Percentiles rank a stretch among this genome's conserved stretches.
These are phyloP conservation scores for Diplosoma virens DNA, from an alignment of 23 tunicate genomes.

Conservation along the genomic window DNA sequence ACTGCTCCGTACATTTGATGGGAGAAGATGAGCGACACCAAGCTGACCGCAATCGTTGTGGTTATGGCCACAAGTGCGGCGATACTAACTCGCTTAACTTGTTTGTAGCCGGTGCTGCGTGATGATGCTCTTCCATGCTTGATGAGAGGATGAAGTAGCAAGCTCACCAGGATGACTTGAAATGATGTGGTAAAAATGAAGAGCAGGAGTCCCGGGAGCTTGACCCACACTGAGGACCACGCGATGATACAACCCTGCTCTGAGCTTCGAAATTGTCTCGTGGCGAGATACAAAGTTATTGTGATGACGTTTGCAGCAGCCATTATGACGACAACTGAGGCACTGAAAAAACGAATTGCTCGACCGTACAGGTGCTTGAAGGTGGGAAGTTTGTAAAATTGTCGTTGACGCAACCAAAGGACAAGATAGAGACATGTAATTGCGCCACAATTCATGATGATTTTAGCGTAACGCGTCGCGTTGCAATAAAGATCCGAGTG, in stretches of 20 bases:
- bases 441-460: slow-evolving; percentile 33
- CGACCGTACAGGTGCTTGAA: slow-evolving; percentile 37
- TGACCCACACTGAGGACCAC: slow-evolving; percentile 23
- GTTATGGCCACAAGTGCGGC: slow-evolving; percentile 39
- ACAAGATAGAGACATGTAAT: slow-evolving; percentile 54
- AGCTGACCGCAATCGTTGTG: slow-evolving; percentile 19
- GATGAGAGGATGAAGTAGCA: slow-evolving; percentile 56
- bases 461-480: slow-evolving; percentile 23
- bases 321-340: slow-evolving; percentile 53
- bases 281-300: slow-evolving; percentile 39
- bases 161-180: slow-evolving; percentile 60
- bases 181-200: slow-evolving; percentile 48
- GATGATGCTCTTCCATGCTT: slow-evolving; percentile 34
- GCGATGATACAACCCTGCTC: slow-evolving; percentile 37
- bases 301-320: slow-evolving; percentile 35
- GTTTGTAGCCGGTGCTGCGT: too few relatives aligned
- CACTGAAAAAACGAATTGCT: slow-evolving; percentile 30
- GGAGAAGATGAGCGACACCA: slow-evolving; percentile 29
- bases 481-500: slow-evolving; percentile 28
- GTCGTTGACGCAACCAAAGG: slow-evolving; percentile 74
- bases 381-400: slow-evolving; percentile 44
- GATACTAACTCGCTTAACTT: slow-evolving; percentile 42
- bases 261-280: slow-evolving; percentile 36
- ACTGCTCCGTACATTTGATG: slow-evolving; percentile 9
- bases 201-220: slow-evolving; percentile 59